These are phyloP conservation scores for Stegastes partitus DNA, from an alignment of 2,113 vertebrate species.

Conservation along the genomic window DNA sequence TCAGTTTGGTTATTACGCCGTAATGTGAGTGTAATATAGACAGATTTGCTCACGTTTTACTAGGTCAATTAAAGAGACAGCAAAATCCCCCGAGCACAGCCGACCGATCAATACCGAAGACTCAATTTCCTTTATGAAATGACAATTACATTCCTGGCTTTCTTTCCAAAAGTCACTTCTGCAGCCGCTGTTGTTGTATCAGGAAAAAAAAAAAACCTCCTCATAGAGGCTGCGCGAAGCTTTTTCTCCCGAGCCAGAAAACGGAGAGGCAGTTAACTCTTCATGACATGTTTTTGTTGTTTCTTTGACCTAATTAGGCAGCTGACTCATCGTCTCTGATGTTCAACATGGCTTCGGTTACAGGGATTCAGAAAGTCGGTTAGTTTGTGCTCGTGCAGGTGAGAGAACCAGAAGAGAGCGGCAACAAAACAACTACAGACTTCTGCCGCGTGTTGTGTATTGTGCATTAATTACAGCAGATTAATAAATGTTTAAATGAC, in stretches of 20 bases:
- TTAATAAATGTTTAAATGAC: not conserved
- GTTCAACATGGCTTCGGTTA: not conserved
- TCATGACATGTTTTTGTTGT: constrained; percentile 22
- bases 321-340: constrained; percentile 5
- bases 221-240: not conserved
- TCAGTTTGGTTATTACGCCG: constrained; percentile 41
- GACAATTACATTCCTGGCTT: not conserved
- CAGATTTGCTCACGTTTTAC: constrained; percentile 34
- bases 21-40: constrained; percentile 53
- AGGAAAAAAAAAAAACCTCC: not conserved
- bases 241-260: not conserved
- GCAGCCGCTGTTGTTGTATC: not conserved
- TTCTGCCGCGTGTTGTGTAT: not conserved
- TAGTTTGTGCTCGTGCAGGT: not conserved
- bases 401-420: not conserved
- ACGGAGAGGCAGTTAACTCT: not conserved
- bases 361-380: too few species aligned
- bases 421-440: not conserved
- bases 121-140: not conserved
- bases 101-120: constrained; percentile 1
- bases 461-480: not conserved
- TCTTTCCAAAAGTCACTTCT: constrained; percentile 12
- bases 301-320: constrained; percentile 30
- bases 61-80: constrained; percentile 26
- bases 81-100: too few species aligned